Base-by-base conservation (phyloP, 2,113 vertebrate genomes). In the Nothocercus julius region DNA sequence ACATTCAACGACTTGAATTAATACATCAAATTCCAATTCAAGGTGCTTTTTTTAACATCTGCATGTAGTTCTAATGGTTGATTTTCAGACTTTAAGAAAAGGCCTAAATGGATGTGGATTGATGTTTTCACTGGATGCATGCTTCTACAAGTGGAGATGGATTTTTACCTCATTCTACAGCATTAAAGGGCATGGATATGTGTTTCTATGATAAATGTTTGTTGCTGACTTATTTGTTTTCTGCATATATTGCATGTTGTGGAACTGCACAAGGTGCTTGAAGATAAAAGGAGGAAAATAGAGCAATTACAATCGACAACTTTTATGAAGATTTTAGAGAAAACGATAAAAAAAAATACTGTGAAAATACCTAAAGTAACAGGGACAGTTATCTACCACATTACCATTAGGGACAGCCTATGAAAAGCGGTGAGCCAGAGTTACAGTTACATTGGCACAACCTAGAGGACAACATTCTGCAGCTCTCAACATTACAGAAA, bases 11-110 rank as follows among this genome's bases (percentile, higher is more conserved):
- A 17, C 3, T 32, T 47, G 17, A 80, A 92, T 90, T 4, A 45
- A 81, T 82, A 77, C 3, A 17, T 73, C 36, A 94, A 66, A 68
- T 66, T 87, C 36, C 45, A 87, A 21, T 80, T 24, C 67, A 13
- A 87, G 42, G 42, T 87, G 62, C 63, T 80, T 92, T 4, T 75
- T 78, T 89, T 74, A 59, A 32, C 25, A 12, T 77, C 47, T 88
- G 67, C 72, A 36, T 76, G 20, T 86, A 59, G 14, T 62, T 77
- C 89, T 94, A 96, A 90, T 90, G 44, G 79, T 70, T 82, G 36
- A 92, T 95, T 67, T 94, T 61, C 81, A 76, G 25, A 53, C 24
- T 94, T 49, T 81, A 20, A 47, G 5, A 34, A 83, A 61, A 49
- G 2, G 47, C 19, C 13, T 67, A 88, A 93, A 53, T 87, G 30